Evolutionary conservation across 2,888 invertebrate genomes (phyloP).

Genomic region (Acronicta psi): DNA sequence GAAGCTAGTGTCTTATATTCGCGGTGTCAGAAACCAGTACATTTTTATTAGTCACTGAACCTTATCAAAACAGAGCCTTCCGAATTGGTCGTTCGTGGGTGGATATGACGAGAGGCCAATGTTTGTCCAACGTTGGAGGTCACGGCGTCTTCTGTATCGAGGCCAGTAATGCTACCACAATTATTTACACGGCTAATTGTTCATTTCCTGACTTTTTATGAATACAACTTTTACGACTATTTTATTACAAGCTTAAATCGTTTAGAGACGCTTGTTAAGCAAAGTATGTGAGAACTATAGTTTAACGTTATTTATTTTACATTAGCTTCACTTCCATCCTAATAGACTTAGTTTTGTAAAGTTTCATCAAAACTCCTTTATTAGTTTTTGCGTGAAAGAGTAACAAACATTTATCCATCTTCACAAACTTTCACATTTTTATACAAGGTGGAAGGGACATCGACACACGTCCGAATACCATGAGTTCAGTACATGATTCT

Average conservation of each 20-base stretch:
- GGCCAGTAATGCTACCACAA: constrained; percentile 10
- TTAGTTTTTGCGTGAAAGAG: no score
- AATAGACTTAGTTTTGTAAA: no score
- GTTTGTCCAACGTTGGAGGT: constrained; percentile 23
- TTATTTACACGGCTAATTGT: constrained; percentile 18
- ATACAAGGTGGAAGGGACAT: no score
- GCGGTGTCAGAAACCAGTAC: not conserved
- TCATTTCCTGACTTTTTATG: constrained; percentile 17
- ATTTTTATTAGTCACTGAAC: constrained; percentile 2
- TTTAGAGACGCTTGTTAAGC: constrained; percentile 1
- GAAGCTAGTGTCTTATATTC: no score
- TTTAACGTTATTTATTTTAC: no score
- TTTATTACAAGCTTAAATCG: not conserved
- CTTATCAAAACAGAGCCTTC: constrained; percentile 13
- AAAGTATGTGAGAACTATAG: not conserved
- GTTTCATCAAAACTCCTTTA: no score
- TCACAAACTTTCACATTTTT: no score
- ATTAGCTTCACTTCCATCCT: no score
- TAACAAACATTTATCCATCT: no score
- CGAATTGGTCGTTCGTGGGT: constrained; percentile 11
- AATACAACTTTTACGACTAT: not conserved
- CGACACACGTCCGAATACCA: no score
- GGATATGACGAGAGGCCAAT: constrained; percentile 21
- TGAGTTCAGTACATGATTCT: no score
- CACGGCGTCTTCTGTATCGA: constrained; percentile 19